Base-by-base conservation (phyloP, 2,797 vertebrate species). In the Danio kyathit region DNA sequence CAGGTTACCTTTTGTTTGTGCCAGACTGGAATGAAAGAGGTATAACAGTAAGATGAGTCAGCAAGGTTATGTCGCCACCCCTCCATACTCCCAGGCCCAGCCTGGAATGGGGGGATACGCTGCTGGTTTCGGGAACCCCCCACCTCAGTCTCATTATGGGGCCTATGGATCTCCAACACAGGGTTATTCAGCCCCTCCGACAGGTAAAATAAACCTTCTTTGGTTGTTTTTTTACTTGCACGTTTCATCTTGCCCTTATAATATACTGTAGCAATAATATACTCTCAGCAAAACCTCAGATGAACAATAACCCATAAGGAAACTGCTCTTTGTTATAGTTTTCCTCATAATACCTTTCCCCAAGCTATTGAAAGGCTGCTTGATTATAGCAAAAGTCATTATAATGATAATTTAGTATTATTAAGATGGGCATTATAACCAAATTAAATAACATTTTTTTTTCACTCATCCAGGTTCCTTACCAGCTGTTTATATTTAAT, bases 81-180 rank as follows among this genome's bases (percentile, higher is more conserved):
- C 98, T 76, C 95, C 97, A 0, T 98, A 96, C 90, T 97, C 97
- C 70, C 96, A 99, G 61, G 91, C 96, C 69, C 97, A 97, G 87
- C 90, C 96, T 6, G 96, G 96, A 89, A 94, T 97, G 85, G 96
- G 95, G 81, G 93, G 93, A 43, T 97, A 96, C 89, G 93, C 96
- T 81, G 81, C 91, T 83, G 93, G 93, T 41, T 96, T 95, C 76
- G 95, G 95, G 60, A 72, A 92, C 59, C 85, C 93, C 73, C 88
- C 87, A 81, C 84, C 94, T 54, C 92, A 96, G 19, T 91, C 95
- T 29, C 92, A 92, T 76, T 97, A 96, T 38, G 96, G 95, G 10
- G 95, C 96, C 90, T 97, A 96, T 40, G 95, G 95, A 38, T 95
- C 93, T 14, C 86, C 90, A 1, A 92, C 89, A 72, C 92, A 95